Base-by-base conservation (phyloP, 2,113 vertebrate genomes). In the Tetrax tetrax region DNA sequence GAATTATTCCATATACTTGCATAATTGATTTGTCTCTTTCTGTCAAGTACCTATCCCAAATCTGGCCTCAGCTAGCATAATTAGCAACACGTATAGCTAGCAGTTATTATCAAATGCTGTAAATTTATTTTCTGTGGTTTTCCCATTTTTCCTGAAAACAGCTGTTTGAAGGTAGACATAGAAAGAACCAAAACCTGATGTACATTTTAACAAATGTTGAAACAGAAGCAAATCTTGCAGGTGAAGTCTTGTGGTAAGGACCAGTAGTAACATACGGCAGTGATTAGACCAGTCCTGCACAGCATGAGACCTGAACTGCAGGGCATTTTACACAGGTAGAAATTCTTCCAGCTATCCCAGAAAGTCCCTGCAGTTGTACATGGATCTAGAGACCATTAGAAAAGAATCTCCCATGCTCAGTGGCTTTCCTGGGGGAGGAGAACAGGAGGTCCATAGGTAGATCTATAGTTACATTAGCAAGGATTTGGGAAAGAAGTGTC, bases 181-280 rank as follows among this genome's bases (percentile, higher is more conserved):
- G 0, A 47, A 41, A 77, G 8, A 53, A 22, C 8, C 48, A 77
- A 63, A 89, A 76, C 10, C 1, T 57, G 1, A 43, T 29, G 16
- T 54, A 54, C 29, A 28, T 38, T 64, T 75, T 72, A 77, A 33
- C 12, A 77, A 56, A 37, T 2, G 1, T 7, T 63, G 38, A 80
- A 80, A 71, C 13, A 37, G 17, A 51, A 41, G 16, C 53, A 66
- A 51, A 82, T 20, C 10, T 56, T 8, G 17, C 70, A 75, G 29
- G 29, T 63, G 41, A 83, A 71, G 16, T 47, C 57, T 56, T 69
- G 12, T 43, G 21, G 8, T 63, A 51, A 48, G 9, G 7, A 29
- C 33, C 5, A 22, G 47, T 53, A 17, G 21, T 0, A 1, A 33
- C 16, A 60, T 4, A 43, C 0, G 8, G 33, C 45, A 68, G 35